Conservation (phyloP, 2,797 vertebrate genomes). For the Chloroceryle amazona region DNA sequence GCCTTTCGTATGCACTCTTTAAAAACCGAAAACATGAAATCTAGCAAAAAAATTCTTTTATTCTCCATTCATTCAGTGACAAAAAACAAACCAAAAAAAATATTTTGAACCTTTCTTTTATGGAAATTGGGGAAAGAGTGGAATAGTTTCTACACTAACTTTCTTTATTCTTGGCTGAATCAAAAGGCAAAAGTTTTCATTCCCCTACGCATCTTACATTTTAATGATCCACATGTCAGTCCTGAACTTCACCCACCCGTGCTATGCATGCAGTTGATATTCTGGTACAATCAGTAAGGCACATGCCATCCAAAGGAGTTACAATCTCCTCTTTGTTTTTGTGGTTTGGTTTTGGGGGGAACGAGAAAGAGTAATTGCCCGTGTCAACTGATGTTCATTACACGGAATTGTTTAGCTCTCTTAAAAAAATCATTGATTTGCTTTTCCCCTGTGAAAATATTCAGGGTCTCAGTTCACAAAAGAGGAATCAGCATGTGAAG, state of each 20-base stretch:
- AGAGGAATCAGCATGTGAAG: constrained; percentile 26
- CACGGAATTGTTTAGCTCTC: neutral
- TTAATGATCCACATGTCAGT: constrained; percentile 28
- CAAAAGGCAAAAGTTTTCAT: constrained; percentile 50
- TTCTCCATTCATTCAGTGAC: constrained; percentile 29
- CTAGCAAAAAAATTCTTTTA: neutral
- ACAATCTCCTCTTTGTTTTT: constrained; percentile 51
- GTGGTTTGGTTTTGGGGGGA: neutral
- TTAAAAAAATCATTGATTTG: constrained; percentile 47
- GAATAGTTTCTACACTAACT: constrained; percentile 31
- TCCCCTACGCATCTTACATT: constrained; percentile 31
- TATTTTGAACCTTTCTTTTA: neutral
- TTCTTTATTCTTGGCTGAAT: constrained; percentile 11
- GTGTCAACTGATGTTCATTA: constrained; percentile 39
- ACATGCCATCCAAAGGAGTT: constrained; percentile 12
- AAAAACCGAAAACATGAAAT: neutral
- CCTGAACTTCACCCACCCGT: neutral
- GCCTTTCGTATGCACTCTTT: neutral
- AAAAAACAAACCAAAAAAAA: neutral
- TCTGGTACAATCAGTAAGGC: constrained; percentile 23
- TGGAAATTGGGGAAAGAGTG: constrained; percentile 30
- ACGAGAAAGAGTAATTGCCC: constrained; percentile 50
- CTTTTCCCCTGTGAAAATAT: neutral
- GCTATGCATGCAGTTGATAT: constrained; percentile 16
- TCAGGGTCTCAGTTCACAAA: constrained; percentile 42